phyloP scores from a whole-genome alignment of 2,888 invertebrate species.

The Adelognathus sp. region DNA sequence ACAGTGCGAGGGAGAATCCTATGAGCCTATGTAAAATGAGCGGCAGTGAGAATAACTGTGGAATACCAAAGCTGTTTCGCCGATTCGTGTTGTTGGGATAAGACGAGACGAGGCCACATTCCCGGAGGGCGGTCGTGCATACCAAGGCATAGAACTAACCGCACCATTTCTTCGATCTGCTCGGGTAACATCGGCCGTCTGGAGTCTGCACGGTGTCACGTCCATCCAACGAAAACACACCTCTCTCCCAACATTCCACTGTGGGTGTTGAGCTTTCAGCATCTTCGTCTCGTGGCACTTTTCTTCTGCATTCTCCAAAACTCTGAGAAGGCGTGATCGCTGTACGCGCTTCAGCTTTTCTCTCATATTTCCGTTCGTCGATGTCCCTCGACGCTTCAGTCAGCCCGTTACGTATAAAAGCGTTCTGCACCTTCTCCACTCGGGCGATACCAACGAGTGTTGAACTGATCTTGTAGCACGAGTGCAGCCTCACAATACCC shows the following conservation, averaged over 20 bases:
- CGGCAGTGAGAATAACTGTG: conserved; percentile 5
- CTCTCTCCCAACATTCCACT: conserved; percentile 63
- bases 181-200: conserved; percentile 68
- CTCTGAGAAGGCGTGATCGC: conserved; percentile 7
- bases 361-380: neutral
- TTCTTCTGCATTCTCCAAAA: conserved; percentile 67
- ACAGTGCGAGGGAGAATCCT: conserved; percentile 3
- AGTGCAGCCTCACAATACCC: neutral
- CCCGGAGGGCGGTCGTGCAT: conserved; percentile 72
- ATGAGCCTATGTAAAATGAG: conserved; percentile 1
- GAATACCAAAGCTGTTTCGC: conserved; percentile 26
- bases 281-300: conserved; percentile 52
- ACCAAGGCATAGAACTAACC: conserved; percentile 72
- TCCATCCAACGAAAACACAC: conserved; percentile 75
- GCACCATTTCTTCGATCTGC: conserved; percentile 74
- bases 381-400: neutral
- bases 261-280: neutral
- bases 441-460: neutral
- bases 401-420: neutral
- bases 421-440: neutral
- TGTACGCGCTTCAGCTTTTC: conserved; percentile 36
- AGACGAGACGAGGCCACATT: conserved; percentile 67
- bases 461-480: neutral
- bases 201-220: conserved; percentile 71
- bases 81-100: conserved; percentile 34